Conservation (phyloP, 2,797 vertebrate species). For the Sparidentex hasta region DNA sequence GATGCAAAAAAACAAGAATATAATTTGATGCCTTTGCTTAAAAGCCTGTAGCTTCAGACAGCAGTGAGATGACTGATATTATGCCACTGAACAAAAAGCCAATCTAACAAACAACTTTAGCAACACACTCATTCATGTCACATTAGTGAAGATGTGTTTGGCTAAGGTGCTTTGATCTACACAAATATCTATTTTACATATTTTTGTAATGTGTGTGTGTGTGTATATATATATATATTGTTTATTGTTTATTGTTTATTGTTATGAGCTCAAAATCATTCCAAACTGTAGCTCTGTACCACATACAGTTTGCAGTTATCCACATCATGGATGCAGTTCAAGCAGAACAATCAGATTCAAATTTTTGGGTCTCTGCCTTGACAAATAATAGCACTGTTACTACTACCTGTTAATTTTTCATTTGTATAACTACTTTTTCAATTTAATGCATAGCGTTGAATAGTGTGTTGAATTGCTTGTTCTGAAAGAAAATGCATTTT, state of each 20-base stretch:
- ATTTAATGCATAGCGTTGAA: no score
- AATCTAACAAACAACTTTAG: neutral
- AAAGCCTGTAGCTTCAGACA: conserved; percentile 6
- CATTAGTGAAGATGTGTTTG: neutral
- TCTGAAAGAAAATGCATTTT: no score
- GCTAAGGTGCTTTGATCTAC: neutral
- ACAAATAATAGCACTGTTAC: no score
- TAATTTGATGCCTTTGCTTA: neutral
- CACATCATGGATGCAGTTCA: neutral
- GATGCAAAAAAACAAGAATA: conserved; percentile 1
- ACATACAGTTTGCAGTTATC: neutral
- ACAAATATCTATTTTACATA: neutral
- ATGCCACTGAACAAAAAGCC: neutral
- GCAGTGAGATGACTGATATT: neutral
- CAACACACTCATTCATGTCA: neutral
- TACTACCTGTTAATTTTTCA: no score
- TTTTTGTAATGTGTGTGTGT: neutral
- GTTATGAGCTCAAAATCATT: neutral
- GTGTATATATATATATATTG: no score
- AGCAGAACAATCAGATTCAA: no score
- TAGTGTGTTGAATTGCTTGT: no score
- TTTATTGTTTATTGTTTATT: no score
- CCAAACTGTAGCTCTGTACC: neutral
- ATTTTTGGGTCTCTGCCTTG: no score
- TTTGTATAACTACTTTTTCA: no score